Conservation (phyloP, 2,888 invertebrate species). For the Nephrocerus scutellatus region DNA sequence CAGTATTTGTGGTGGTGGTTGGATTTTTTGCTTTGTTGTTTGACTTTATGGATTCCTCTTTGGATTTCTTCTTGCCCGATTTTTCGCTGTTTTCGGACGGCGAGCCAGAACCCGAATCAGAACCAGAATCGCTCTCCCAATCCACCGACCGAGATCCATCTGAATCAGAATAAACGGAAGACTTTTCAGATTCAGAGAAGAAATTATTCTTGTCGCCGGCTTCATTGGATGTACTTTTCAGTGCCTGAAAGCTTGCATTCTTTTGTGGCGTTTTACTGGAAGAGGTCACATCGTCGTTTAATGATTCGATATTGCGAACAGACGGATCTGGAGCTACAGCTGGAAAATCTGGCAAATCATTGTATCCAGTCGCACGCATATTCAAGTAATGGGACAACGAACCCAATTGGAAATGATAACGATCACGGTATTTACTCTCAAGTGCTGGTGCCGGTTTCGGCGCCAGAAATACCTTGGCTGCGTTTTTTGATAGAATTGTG, state of each 20-base stretch:
- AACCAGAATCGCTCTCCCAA: conserved; percentile 17
- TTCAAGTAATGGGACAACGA: conserved; percentile 94
- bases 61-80: conserved; percentile 7
- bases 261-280: conserved; percentile 20
- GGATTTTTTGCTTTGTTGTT: too few species aligned
- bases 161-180: conserved; percentile 38
- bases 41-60: conserved; percentile 6
- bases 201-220: conserved; percentile 53
- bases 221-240: conserved; percentile 6
- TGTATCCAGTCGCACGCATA: conserved; percentile 76
- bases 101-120: conserved; percentile 8
- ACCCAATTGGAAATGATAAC: conserved; percentile 85
- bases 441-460: conserved; percentile 90
- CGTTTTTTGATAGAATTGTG: conserved; percentile 58
- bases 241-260: conserved; percentile 10
- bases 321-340: conserved; percentile 64
- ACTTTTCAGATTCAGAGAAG: conserved; percentile 50
- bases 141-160: conserved; percentile 36
- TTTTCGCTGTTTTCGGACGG: background rate
- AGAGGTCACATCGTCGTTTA: conserved; percentile 37
- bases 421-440: conserved; percentile 75
- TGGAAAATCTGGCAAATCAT: conserved; percentile 80
- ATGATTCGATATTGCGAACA: conserved; percentile 63
- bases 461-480: conserved; percentile 79
- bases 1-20: too few species aligned